Evolutionary conservation across 2,797 vertebrate species (phyloP).

Genomic region (Tachyglossus aculeatus): DNA sequence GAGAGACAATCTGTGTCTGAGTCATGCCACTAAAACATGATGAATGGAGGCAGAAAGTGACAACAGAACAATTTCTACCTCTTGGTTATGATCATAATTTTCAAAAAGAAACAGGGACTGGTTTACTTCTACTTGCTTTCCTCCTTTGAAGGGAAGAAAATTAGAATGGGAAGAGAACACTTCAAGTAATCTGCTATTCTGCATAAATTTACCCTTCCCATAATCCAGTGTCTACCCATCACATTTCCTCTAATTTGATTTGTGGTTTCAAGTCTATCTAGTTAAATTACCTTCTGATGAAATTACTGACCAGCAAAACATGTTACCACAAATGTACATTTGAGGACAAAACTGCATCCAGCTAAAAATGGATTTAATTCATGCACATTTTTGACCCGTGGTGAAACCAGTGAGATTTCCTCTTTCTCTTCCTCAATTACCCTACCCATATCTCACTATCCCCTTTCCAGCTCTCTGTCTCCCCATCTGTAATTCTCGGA

Average conservation of each 20-base stretch:
- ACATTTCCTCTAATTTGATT: neutral
- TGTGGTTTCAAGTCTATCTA: no score
- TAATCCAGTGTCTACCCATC: neutral
- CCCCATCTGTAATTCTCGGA: no score
- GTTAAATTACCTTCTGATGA: no score
- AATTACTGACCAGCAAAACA: no score
- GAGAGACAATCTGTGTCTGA: slow-evolving; percentile 36
- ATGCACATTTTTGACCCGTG: no score
- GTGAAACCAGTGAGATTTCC: no score
- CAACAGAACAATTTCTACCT: neutral
- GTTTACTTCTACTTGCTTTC: neutral
- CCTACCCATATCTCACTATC: no score
- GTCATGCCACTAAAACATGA: slow-evolving; percentile 24
- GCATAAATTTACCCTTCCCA: neutral
- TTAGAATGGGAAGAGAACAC: neutral
- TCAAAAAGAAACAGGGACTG: neutral
- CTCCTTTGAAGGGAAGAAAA: slow-evolving; percentile 16
- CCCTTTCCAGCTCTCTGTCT: no score
- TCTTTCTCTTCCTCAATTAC: no score
- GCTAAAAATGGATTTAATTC: no score
- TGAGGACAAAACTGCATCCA: no score
- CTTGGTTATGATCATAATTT: neutral
- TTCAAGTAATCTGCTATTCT: neutral
- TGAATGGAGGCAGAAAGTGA: slow-evolving; percentile 3
- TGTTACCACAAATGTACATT: no score